Conservation (phyloP, 2,113 vertebrate genomes). For the Ammodytes marinus region DNA sequence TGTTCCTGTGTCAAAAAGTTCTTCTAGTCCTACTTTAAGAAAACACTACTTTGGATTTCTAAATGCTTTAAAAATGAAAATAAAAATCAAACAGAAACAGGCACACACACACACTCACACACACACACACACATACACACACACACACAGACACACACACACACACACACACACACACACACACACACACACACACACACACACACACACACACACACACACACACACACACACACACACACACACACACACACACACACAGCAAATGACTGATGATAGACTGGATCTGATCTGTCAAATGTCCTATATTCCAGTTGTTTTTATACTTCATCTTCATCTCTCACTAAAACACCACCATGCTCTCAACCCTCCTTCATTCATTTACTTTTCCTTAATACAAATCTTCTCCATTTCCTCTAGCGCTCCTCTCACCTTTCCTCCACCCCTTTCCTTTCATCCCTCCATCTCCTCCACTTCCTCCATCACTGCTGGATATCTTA, state of each 20-base stretch:
- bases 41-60: not conserved
- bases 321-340: conserved; percentile 8
- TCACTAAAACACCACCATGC: conserved; percentile 39
- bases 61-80: no score
- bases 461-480: conserved; percentile 53
- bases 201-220: not conserved
- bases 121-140: no score
- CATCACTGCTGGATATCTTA: conserved; percentile 63
- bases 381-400: conserved; percentile 43
- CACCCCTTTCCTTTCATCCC: conserved; percentile 55
- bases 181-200: no score
- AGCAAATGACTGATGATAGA: not conserved
- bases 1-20: not conserved
- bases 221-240: no score
- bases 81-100: no score
- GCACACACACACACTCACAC: no score
- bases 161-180: no score
- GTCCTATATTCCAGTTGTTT: conserved; percentile 1
- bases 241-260: no score
- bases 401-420: conserved; percentile 65
- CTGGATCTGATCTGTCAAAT: not conserved
- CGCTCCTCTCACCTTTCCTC: conserved; percentile 40
- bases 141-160: no score
- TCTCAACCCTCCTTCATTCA: conserved; percentile 9
- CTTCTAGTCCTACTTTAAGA: not conserved